Conservation (phyloP, 2,888 invertebrate species). For the Stenotaenia linearis region DNA sequence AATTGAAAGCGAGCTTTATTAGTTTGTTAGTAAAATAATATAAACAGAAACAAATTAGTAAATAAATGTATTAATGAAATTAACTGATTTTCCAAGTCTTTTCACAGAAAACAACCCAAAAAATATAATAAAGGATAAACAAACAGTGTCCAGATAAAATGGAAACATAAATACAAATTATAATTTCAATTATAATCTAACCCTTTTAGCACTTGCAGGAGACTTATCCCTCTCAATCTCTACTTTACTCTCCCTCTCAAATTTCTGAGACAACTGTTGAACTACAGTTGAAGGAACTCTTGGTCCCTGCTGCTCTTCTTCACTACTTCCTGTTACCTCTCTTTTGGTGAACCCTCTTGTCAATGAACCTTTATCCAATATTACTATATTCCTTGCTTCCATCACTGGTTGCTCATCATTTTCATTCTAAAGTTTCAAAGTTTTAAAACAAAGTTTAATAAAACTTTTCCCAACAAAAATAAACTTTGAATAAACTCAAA, state of each 20-base stretch:
- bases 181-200: neutral
- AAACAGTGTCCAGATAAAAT: neutral
- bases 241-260: neutral
- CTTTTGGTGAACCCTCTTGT: neutral
- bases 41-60: neutral
- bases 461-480: no score
- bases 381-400: conserved; percentile 19
- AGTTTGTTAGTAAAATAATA: neutral
- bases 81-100: neutral
- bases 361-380: conserved; percentile 1
- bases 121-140: neutral
- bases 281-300: neutral
- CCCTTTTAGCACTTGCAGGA: neutral
- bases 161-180: neutral
- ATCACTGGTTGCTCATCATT: neutral
- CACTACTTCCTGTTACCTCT: neutral
- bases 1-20: neutral
- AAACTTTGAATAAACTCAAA: no score
- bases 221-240: neutral
- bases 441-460: neutral
- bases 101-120: conserved; percentile 26
- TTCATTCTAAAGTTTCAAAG: neutral
- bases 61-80: neutral
- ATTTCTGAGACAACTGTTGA: neutral
- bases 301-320: neutral